A percentile compares a stretch with the other conserved stretches of the same genome.
phyloP scores from a whole-genome alignment of 2,113 vertebrate species.

The Cyphomyrus discorhynchus region DNA sequence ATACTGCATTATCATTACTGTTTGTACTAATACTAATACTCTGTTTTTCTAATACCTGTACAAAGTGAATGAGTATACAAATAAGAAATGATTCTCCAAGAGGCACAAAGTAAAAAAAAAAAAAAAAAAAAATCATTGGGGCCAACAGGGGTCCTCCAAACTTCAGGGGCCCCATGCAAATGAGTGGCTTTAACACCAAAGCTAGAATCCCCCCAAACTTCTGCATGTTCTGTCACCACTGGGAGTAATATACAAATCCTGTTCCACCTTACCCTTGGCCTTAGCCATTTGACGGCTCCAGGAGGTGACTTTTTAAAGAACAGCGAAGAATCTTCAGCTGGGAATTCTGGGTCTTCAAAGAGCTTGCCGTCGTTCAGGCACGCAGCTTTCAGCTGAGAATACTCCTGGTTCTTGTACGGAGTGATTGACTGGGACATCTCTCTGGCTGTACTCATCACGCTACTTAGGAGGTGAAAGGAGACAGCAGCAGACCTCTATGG shows the following conservation, averaged over 20 bases:
- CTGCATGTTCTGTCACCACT: not conserved
- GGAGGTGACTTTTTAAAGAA: slow-evolving; percentile 63
- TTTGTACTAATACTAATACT: not conserved
- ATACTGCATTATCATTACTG: not conserved
- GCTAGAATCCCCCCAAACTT: not conserved
- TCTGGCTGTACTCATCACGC: slow-evolving; percentile 32
- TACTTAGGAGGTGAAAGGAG: slow-evolving; percentile 8
- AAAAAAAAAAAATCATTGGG: not conserved
- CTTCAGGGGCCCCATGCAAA: not conserved
- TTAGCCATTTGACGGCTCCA: slow-evolving; percentile 75
- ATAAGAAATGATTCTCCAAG: not conserved
- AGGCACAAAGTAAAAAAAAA: not conserved
- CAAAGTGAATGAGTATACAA: not conserved
- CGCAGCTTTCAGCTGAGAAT: slow-evolving; percentile 64
- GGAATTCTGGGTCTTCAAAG: slow-evolving; percentile 83
- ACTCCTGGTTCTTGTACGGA: slow-evolving; percentile 72
- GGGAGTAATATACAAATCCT: not conserved
- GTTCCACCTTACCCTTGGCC: slow-evolving; percentile 68
- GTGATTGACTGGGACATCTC: slow-evolving; percentile 63
- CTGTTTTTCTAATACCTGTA: not conserved
- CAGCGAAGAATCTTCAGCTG: slow-evolving; percentile 69
- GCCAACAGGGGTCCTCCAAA: not conserved
- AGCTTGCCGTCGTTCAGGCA: slow-evolving; percentile 64
- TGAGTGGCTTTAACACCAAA: not conserved
- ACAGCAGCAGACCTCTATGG: not conserved